Evolutionary conservation across 2,797 vertebrate species (phyloP), one percentile per base, ranked within the genome.

Genomic region (Acipenser transmontanus): DNA sequence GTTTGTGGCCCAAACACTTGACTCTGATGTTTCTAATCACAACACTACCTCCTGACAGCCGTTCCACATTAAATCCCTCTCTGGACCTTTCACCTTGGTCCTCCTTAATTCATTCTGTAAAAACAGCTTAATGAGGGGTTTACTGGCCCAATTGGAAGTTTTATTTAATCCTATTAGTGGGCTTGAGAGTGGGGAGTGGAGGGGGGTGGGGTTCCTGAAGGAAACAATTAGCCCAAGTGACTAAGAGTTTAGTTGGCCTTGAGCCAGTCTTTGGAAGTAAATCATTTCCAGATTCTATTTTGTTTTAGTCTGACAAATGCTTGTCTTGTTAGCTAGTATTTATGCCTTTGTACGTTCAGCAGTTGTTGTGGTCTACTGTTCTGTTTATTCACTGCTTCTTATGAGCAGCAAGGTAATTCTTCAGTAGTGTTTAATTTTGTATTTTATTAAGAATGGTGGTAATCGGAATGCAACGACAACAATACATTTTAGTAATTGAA

Each of bases 91-190:
- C 85, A 86, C 91, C 87, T 71, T 64, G 57, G 72, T 68, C 76
- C 91, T 90, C 87, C 88, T 87, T 89, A 90, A 93, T 86, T 90
- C 81, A 88, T 92, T 89, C 88, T 91, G 91, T 93, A 91, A 93
- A 93, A 94, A 93, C 85, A 85, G 87, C 82, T 82, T 93, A 93
- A 94, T 94, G 90, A 94, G 89, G 89, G 89, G 86, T 94, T 94
- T 92, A 92, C 90, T 91, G 88, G 85, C 87, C 83, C 92, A 91
- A 89, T 89, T 91, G 87, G 84, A 89, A 88, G 82, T 92, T 95
- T 93, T 91, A 93, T 92, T 92, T 91, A 91, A 89, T 90, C 83
- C 83, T 88, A 82, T 94, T 91, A 91, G 86, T 77, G 77, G 87
- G 80, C 70, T 76, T 71, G 78, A 74, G 73, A 34, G 34, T 34